These are phyloP conservation scores for Steatocranus sp. DNA, from an alignment of 2,797 vertebrate species.

Conservation along the genomic window DNA sequence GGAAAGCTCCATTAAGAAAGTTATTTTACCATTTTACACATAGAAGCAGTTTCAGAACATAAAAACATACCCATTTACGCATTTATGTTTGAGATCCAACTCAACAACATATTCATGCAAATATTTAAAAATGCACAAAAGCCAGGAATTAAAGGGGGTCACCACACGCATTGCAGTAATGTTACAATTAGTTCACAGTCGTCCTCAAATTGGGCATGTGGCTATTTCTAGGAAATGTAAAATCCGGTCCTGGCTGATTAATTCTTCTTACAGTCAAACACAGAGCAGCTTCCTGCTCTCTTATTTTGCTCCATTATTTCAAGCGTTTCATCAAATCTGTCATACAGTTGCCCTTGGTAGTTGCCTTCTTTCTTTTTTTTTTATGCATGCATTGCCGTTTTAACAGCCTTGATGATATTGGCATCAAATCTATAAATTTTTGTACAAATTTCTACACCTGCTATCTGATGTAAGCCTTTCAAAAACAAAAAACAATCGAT, in stretches of 20 bases:
- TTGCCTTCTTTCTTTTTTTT: not conserved
- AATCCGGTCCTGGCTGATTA: not conserved
- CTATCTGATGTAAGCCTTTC: not conserved
- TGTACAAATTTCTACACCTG: not conserved
- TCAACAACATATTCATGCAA: not conserved
- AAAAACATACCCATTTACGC: not conserved
- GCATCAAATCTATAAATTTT: not conserved
- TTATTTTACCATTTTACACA: not conserved
- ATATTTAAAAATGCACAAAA: not conserved
- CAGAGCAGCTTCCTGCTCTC: not conserved
- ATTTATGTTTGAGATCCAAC: not conserved
- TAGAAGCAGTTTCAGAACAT: not conserved
- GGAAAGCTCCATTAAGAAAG: not conserved
- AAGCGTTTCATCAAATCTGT: not conserved
- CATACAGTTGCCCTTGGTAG: not conserved
- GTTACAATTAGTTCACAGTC: not conserved
- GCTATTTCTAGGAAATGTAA: not conserved
- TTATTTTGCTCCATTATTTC: not conserved
- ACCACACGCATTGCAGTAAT: not conserved
- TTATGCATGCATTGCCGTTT: not conserved
- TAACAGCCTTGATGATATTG: not conserved
- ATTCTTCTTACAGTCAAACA: not conserved
- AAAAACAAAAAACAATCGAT: not conserved
- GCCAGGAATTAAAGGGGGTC: not conserved
- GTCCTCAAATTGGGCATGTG: not conserved